Conservation (phyloP, 2,797 vertebrate genomes). For the Cossypha heuglini region DNA sequence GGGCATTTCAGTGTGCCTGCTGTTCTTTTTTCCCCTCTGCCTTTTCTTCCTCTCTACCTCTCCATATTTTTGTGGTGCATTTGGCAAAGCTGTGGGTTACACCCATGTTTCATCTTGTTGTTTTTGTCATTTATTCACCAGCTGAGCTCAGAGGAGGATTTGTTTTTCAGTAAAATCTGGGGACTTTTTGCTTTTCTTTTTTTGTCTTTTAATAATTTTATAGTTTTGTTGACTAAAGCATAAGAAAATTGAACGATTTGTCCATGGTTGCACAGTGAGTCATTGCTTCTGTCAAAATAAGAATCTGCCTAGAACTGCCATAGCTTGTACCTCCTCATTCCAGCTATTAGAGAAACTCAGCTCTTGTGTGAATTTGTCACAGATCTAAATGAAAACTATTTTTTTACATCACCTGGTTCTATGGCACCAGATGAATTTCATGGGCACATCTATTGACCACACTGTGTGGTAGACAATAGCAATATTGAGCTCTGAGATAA, state of each 20-base stretch:
- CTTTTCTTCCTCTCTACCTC: slow-evolving; percentile 35
- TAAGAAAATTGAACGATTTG: not conserved
- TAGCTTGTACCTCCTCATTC: not conserved
- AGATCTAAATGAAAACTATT: not conserved
- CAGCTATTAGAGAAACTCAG: not conserved
- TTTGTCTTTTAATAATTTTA: slow-evolving; percentile 59
- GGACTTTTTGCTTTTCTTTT: not conserved
- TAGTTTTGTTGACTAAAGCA: slow-evolving; percentile 31
- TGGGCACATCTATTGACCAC: not conserved
- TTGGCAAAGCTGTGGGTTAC: slow-evolving; percentile 59
- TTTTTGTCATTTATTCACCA: slow-evolving; percentile 65
- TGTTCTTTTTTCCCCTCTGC: not conserved
- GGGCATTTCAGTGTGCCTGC: slow-evolving; percentile 15
- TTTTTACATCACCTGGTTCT: slow-evolving; percentile 6
- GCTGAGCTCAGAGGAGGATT: slow-evolving; percentile 55
- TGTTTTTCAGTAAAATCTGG: slow-evolving; percentile 53
- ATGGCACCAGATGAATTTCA: not conserved
- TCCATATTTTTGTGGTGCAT: slow-evolving; percentile 49
- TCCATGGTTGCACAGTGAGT: slow-evolving; percentile 3
- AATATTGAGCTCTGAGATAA: not conserved
- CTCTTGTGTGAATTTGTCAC: not conserved
- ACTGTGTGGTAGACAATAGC: not conserved
- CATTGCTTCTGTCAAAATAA: slow-evolving; percentile 36
- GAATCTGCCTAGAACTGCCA: not conserved
- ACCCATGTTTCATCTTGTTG: slow-evolving; percentile 57